A percentile compares a stretch with the other conserved stretches of the same genome.
Conservation (phyloP, 2,888 invertebrate species). For the Cephus runcator region DNA sequence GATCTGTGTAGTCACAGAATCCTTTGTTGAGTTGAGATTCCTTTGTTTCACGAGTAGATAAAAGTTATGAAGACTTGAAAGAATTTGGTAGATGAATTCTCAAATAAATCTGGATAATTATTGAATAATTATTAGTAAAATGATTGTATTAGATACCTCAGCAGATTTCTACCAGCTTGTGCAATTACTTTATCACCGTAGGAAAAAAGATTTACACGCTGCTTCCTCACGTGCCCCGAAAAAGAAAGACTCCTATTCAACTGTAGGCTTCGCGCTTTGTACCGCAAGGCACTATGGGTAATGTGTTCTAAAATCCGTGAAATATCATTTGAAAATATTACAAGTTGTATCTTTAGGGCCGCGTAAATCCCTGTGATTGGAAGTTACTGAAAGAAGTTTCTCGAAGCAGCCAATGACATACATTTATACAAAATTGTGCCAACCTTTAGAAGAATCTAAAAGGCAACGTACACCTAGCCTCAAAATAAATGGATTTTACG, state of each 20-base stretch:
- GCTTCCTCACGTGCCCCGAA: neutral
- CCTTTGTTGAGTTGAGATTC: neutral
- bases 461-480: neutral
- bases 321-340: neutral
- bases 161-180: neutral
- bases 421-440: neutral
- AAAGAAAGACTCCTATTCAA: neutral
- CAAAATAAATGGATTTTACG: neutral
- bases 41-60: neutral
- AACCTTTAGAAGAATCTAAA: neutral
- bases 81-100: neutral
- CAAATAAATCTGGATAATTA: neutral
- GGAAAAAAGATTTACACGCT: neutral
- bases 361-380: neutral
- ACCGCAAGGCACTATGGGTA: neutral
- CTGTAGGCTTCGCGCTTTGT: neutral
- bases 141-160: neutral
- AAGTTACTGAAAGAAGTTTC: neutral
- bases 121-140: neutral
- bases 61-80: neutral
- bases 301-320: neutral
- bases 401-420: neutral
- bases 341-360: neutral
- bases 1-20: neutral
- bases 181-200: neutral